A percentile compares a stretch with the other conserved stretches of the same genome.
Conservation (phyloP, 2,888 invertebrate genomes). For the Cephus runcator region DNA sequence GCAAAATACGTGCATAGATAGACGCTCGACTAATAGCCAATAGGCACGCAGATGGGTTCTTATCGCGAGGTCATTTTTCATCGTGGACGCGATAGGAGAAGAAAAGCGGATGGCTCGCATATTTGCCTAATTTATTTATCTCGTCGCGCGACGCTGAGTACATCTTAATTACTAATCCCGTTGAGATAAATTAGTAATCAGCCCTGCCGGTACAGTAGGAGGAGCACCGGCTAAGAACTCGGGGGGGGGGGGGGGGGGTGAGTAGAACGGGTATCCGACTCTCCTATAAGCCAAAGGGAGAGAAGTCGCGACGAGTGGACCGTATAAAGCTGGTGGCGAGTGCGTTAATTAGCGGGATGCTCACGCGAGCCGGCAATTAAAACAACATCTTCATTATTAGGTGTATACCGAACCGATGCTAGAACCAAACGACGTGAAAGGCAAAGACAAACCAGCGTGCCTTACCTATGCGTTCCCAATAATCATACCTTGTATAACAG, state of each 20-base stretch:
- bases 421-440: constrained; percentile 8
- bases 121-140: constrained; percentile 30
- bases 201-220: constrained; percentile 1
- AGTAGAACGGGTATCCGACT: constrained; percentile 46
- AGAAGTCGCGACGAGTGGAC: constrained; percentile 50
- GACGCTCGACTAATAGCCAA: constrained; percentile 13
- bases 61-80: constrained; percentile 12
- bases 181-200: constrained; percentile 34
- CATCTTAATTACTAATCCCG: constrained; percentile 35
- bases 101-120: constrained; percentile 11
- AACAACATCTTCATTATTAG: constrained; percentile 65
- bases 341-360: constrained; percentile 65
- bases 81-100: background rate
- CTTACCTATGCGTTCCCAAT: background rate
- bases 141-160: constrained; percentile 9
- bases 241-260: constrained; percentile 58
- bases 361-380: constrained; percentile 65
- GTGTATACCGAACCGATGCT: constrained; percentile 43
- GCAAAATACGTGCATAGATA: background rate
- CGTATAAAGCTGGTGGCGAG: constrained; percentile 54
- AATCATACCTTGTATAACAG: background rate
- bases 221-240: constrained; percentile 16
- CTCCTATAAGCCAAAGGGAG: background rate
- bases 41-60: constrained; percentile 7
- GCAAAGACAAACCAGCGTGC: background rate